phyloP scores from a whole-genome alignment of 2,797 vertebrate species.

The Pagetopsis macropterus region DNA sequence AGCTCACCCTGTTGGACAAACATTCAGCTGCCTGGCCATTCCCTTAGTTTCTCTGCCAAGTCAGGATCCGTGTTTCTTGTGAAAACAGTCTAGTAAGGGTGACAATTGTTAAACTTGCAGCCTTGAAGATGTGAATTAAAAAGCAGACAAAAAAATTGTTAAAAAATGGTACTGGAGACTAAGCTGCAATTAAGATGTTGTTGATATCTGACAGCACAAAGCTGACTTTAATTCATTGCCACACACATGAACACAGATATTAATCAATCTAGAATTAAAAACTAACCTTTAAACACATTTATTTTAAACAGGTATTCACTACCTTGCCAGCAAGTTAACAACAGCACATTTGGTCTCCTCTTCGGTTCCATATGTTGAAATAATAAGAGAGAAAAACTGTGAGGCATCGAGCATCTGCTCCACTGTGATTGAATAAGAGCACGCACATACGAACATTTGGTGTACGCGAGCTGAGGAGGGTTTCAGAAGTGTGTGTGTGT shows the following conservation, averaged over 20 bases:
- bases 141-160: background rate
- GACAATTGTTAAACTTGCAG: conserved; percentile 16
- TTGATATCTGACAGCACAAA: background rate
- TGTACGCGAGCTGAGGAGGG: conserved; percentile 14
- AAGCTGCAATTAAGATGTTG: background rate
- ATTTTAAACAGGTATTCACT: background rate
- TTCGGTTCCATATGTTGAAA: conserved; percentile 23
- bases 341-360: background rate
- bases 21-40: conserved; percentile 28
- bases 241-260: conserved; percentile 4
- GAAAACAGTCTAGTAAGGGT: conserved; percentile 8
- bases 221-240: background rate
- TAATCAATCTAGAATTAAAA: too few species aligned
- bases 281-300: too few species aligned
- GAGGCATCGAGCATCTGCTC: conserved; percentile 29
- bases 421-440: conserved; percentile 15
- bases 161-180: background rate
- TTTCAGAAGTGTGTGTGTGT: conserved; percentile 56
- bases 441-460: background rate
- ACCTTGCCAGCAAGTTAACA: background rate
- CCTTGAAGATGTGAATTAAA: conserved; percentile 14
- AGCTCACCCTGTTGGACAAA: conserved; percentile 28
- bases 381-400: conserved; percentile 31
- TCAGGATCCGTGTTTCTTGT: conserved; percentile 24
- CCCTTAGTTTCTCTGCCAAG: conserved; percentile 25